Conservation (phyloP, 2,888 invertebrate species). For the Sussaba pulchella region DNA sequence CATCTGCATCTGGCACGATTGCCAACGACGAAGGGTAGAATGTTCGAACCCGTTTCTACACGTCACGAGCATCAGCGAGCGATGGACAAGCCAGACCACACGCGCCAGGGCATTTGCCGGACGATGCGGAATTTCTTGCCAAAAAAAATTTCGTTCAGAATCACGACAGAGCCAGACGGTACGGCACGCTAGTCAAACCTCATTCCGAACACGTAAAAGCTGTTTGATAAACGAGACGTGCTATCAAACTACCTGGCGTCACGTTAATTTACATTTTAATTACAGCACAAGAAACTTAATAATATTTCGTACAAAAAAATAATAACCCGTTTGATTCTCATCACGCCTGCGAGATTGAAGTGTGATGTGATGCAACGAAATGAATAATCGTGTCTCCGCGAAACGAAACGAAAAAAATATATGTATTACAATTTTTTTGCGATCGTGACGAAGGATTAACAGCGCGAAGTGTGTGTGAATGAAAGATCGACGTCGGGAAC, state of each 20-base stretch:
- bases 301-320: not conserved
- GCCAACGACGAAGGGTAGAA: not conserved
- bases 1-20: not conserved
- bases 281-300: not conserved
- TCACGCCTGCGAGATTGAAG: not conserved
- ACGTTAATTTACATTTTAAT: conserved; percentile 6
- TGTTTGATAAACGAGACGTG: not conserved
- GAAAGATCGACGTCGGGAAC: not conserved
- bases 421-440: no score
- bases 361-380: not conserved
- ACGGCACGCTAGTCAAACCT: not conserved
- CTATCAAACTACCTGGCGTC: not conserved
- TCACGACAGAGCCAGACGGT: not conserved
- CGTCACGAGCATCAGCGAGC: not conserved
- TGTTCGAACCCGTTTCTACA: not conserved
- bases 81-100: no score
- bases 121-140: conserved; percentile 1
- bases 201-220: not conserved
- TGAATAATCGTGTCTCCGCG: not conserved
- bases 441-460: conserved; percentile 9
- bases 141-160: not conserved
- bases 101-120: not conserved
- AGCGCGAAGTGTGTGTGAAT: conserved; percentile 13
- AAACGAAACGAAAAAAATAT: no score
- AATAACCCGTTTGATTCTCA: not conserved